Percentiles rank a stretch among this genome's conserved stretches.
phyloP scores from a whole-genome alignment of 2,888 invertebrate species.

The Smittia sp. region DNA sequence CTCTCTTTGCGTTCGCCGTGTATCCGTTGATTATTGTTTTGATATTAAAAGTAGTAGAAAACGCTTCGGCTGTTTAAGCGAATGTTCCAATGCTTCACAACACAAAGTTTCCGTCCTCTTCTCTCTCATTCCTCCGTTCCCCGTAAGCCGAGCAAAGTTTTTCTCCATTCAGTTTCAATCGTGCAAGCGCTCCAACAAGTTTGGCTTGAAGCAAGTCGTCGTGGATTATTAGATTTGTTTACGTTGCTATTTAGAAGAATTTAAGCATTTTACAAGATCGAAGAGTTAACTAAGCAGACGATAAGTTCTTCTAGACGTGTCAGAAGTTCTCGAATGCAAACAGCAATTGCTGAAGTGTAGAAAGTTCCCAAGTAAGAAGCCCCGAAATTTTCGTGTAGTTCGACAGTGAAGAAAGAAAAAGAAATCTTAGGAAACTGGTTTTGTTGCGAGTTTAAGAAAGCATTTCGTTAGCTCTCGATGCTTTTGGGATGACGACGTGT shows the following conservation, averaged over 20 bases:
- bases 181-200: constrained; percentile 6
- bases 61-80: neutral
- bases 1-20: neutral
- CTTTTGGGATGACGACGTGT: neutral
- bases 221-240: neutral
- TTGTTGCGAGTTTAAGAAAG: neutral
- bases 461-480: neutral
- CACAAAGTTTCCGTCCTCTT: constrained; percentile 4
- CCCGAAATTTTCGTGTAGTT: neutral
- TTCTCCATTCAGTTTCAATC: constrained; percentile 10
- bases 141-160: neutral
- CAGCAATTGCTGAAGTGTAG: neutral
- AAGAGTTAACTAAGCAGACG: neutral
- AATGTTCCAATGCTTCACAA: constrained; percentile 9
- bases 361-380: constrained; percentile 7
- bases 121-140: neutral
- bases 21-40: constrained; percentile 9
- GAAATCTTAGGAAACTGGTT: constrained; percentile 13
- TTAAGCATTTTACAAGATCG: neutral
- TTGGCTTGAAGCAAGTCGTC: neutral
- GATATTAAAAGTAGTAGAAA: neutral
- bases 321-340: neutral
- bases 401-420: constrained; percentile 3
- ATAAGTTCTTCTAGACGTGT: neutral
- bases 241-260: too few relatives aligned